These are phyloP conservation scores for Stenopsyche tienmushanensis DNA, from an alignment of 1,140 invertebrate species.

Conservation along the genomic window DNA sequence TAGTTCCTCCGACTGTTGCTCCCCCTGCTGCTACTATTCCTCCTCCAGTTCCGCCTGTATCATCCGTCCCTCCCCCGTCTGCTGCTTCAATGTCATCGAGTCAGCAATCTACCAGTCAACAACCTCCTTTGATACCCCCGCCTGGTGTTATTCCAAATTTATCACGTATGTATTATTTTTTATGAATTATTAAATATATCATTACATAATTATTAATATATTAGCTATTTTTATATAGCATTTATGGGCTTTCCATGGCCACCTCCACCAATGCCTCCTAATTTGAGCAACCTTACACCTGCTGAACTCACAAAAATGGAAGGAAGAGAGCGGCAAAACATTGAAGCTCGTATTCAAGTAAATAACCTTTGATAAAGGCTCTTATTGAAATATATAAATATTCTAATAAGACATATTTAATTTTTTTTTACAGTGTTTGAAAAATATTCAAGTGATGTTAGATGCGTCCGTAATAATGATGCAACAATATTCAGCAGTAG, in stretches of 20 bases:
- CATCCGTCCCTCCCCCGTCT: slow-evolving; percentile 29
- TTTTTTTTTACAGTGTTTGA: slow-evolving; percentile 61
- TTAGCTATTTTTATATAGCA: slow-evolving; percentile 16
- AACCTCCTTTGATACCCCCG: slow-evolving; percentile 9
- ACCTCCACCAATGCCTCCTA: slow-evolving; percentile 74
- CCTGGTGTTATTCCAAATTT: slow-evolving; percentile 6
- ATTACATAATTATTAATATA: not conserved
- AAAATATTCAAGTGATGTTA: slow-evolving; percentile 83
- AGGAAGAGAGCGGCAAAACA: slow-evolving; percentile 78
- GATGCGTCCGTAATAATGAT: slow-evolving; percentile 88
- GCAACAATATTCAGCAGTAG: slow-evolving; percentile 79
- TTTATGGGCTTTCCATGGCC: slow-evolving; percentile 55
- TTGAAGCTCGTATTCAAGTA: slow-evolving; percentile 85
- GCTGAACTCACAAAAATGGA: slow-evolving; percentile 89
- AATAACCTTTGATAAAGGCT: too few species aligned
- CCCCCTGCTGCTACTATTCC: slow-evolving; percentile 19
- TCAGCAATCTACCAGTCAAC: slow-evolving; percentile 20
- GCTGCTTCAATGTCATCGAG: too few species aligned
- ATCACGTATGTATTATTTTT: slow-evolving; percentile 43
- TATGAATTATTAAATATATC: slow-evolving; percentile 42
- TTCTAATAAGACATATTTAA: not conserved
- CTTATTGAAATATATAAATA: not conserved
- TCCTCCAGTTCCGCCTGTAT: slow-evolving; percentile 19
- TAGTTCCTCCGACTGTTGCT: slow-evolving; percentile 45
- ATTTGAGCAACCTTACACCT: slow-evolving; percentile 71